Percentiles rank a stretch among this genome's conserved stretches.
Conservation (phyloP, 2,797 vertebrate genomes). For the Amniataba percoides region DNA sequence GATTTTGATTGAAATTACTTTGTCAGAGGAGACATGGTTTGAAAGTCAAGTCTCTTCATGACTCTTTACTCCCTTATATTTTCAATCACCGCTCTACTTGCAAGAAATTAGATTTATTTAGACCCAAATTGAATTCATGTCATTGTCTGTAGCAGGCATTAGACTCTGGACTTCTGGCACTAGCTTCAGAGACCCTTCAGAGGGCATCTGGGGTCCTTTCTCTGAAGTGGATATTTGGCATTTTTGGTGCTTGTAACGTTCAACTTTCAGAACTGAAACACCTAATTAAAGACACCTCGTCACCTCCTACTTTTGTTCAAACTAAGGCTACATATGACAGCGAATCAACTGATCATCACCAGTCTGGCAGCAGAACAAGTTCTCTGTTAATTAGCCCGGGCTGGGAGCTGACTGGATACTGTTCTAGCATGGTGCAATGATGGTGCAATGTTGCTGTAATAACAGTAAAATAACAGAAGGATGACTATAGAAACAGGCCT, state of each 20-base stretch:
- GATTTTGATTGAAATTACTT: slow-evolving; percentile 15
- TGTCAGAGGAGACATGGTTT: slow-evolving; percentile 9
- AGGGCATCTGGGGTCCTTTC: no score
- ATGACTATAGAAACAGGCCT: slow-evolving; percentile 19
- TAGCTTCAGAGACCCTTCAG: no score
- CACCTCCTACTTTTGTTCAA: neutral
- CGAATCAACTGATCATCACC: slow-evolving; percentile 22
- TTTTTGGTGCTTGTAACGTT: neutral
- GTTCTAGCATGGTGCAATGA: slow-evolving; percentile 36
- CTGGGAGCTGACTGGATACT: neutral
- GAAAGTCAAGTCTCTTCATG: slow-evolving; percentile 12
- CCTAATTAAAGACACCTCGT: slow-evolving; percentile 1
- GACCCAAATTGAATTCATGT: neutral
- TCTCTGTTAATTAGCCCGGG: slow-evolving; percentile 28
- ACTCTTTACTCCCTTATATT: neutral
- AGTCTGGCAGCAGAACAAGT: neutral
- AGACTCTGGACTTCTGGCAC: neutral
- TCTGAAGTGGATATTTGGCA: neutral
- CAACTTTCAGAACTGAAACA: slow-evolving; percentile 1
- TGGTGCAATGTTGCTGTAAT: slow-evolving; percentile 46
- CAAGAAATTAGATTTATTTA: neutral
- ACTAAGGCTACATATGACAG: slow-evolving; percentile 16
- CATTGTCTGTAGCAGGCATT: neutral
- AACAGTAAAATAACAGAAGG: slow-evolving; percentile 19
- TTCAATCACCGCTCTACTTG: neutral